Base-by-base conservation (phyloP, 2,113 vertebrate genomes). In the Poecile atricapillus region DNA sequence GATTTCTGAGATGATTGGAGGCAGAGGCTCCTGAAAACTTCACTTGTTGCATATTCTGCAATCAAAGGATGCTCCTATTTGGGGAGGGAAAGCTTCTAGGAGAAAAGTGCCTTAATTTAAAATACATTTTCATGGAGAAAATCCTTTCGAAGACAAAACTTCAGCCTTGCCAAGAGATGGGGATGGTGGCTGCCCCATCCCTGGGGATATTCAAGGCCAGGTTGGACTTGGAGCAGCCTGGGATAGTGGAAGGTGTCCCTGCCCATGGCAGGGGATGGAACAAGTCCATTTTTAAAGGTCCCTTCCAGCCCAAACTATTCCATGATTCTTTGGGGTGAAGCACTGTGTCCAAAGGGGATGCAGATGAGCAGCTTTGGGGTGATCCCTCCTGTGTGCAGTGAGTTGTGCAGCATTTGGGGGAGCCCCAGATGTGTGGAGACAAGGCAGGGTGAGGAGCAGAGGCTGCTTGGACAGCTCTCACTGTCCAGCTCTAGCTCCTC, bases 31-130 rank as follows among this genome's bases (percentile, higher is more conserved):
- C 95, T 83, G 67, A 81, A 93, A 93, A 86, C 50, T 82, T 60
- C 35, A 73, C 92, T 95, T 96, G 93, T 96, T 96, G 93, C 90
- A 23, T 91, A 64, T 49, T 86, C 55, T 92, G 83, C 69, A 86
- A 24, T 90, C 83, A 93, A 60, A 90, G 33, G 67, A 75, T 83
- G 63, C 65, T 76, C 23, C 35, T 30, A 1, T 37, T 39, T 46
- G 46, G 24, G 46, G 10, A 44, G 23, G 47, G 8, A 20, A 19
- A 10, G 47, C 44, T 79, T 77, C 15, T 23, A 63, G 30, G 60
- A 93, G 58, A 65, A 91, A 92, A 91, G 56, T 52, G 23, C 83
- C 39, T 39, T 68, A 6, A 86, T 93, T 90, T 83, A 39, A 81
- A 88, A 70, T 53, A 27, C 4, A 74, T 78, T 91, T 91, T 59